Conservation (phyloP, 2,888 invertebrate genomes). For the Tiliacea aurago region DNA sequence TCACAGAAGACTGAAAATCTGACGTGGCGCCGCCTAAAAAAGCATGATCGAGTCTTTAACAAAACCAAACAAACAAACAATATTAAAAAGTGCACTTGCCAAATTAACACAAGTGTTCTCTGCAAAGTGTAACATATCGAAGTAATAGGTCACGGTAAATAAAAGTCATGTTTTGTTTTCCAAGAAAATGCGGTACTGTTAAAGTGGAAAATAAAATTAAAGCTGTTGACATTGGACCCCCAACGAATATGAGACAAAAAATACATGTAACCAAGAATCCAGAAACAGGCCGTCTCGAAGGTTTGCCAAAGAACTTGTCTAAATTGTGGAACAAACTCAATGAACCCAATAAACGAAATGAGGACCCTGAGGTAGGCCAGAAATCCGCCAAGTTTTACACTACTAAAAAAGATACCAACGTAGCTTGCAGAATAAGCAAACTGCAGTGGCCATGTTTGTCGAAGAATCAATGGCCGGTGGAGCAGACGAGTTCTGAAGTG, state of each 20-base stretch:
- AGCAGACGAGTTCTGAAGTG: neutral
- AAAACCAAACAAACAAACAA: conserved; percentile 3
- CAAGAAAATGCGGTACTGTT: conserved; percentile 77
- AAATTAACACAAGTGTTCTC: conserved; percentile 3
- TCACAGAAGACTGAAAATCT: conserved; percentile 5
- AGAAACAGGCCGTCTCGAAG: conserved; percentile 95
- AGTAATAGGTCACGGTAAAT: conserved; percentile 66
- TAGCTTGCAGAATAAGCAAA: neutral
- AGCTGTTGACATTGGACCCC: conserved; percentile 93
- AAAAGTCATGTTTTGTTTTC: conserved; percentile 82
- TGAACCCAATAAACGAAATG: conserved; percentile 95
- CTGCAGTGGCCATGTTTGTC: neutral
- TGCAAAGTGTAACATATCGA: neutral
- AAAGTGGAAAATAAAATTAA: conserved; percentile 81
- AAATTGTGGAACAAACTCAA: conserved; percentile 95
- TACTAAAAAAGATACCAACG: neutral
- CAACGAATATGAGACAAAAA: conserved; percentile 95
- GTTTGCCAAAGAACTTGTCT: conserved; percentile 95
- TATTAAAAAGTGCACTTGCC: neutral
- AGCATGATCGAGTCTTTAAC: neutral
- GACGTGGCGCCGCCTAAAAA: conserved; percentile 2
- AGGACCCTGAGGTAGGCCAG: conserved; percentile 96
- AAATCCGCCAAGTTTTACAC: conserved; percentile 90
- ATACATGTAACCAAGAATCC: conserved; percentile 97
- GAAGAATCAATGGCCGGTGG: neutral